Evolutionary conservation across 2,888 invertebrate genomes (phyloP).

Genomic region (Ferdinandea cuprea): DNA sequence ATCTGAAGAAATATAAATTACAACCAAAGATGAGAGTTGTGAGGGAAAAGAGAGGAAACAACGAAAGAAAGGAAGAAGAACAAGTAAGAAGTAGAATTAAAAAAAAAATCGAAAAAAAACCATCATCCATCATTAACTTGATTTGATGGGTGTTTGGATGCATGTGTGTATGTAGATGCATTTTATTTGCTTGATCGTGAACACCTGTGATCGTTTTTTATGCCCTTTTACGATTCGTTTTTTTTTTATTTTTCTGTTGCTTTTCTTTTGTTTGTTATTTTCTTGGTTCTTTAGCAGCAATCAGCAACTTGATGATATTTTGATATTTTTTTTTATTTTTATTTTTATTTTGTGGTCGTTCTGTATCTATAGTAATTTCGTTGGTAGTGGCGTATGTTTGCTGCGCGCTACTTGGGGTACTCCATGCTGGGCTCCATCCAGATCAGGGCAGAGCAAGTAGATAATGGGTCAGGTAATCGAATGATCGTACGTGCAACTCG

Average conservation of each 20-base stretch:
- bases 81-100: constrained; percentile 24
- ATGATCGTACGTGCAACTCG: constrained; percentile 74
- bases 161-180: constrained; percentile 50
- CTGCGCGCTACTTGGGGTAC: neutral
- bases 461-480: constrained; percentile 75
- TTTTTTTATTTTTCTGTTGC: constrained; percentile 35
- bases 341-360: neutral
- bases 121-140: constrained; percentile 71
- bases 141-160: constrained; percentile 73
- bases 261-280: constrained; percentile 74
- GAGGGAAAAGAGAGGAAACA: neutral
- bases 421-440: constrained; percentile 18
- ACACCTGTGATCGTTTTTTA: constrained; percentile 77
- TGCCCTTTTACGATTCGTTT: constrained; percentile 72
- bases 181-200: constrained; percentile 76
- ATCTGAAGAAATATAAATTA: constrained; percentile 19
- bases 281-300: constrained; percentile 67
- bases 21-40: neutral
- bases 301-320: constrained; percentile 73
- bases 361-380: constrained; percentile 42
- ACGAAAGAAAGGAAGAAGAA: neutral
- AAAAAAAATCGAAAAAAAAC: constrained; percentile 38
- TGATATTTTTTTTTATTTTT: constrained; percentile 32
- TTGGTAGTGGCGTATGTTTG: constrained; percentile 21
- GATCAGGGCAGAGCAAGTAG: constrained; percentile 67